A percentile compares a stretch with the other conserved stretches of the same genome.
Conservation (phyloP, 2,113 vertebrate genomes). For the Cephalophus harveyi region DNA sequence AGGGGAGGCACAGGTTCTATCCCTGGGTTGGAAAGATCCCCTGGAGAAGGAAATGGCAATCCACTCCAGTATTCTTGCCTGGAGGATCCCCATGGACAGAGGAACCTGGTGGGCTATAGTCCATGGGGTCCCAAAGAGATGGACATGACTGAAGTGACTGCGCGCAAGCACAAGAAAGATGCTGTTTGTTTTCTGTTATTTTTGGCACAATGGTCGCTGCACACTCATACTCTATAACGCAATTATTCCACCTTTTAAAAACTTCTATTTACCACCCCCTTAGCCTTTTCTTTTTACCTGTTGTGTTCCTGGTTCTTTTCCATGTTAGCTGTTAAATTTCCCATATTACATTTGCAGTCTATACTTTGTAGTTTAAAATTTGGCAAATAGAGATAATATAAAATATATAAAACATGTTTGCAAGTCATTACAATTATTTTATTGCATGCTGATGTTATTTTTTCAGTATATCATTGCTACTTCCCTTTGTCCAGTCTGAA, state of each 20-base stretch:
- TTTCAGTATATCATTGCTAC: not conserved
- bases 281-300: not conserved
- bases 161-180: not conserved
- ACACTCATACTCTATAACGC: not conserved
- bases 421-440: slow-evolving; percentile 1
- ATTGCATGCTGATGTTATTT: not conserved
- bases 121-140: not conserved
- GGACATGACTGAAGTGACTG: not conserved
- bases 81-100: not conserved
- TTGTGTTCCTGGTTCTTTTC: not conserved
- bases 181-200: not conserved
- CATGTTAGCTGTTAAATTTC: not conserved
- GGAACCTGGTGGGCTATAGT: not conserved
- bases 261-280: not conserved
- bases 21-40: not conserved
- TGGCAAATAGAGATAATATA: not conserved
- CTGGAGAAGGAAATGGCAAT: not conserved
- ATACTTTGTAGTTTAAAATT: not conserved
- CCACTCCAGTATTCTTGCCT: not conserved
- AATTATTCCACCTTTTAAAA: not conserved
- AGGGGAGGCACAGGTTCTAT: not conserved
- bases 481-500: not conserved
- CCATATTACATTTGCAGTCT: not conserved
- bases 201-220: not conserved
- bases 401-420: not conserved